These are phyloP conservation scores for Hypsopygia costalis DNA, from an alignment of 2,888 invertebrate genomes.

Conservation along the genomic window DNA sequence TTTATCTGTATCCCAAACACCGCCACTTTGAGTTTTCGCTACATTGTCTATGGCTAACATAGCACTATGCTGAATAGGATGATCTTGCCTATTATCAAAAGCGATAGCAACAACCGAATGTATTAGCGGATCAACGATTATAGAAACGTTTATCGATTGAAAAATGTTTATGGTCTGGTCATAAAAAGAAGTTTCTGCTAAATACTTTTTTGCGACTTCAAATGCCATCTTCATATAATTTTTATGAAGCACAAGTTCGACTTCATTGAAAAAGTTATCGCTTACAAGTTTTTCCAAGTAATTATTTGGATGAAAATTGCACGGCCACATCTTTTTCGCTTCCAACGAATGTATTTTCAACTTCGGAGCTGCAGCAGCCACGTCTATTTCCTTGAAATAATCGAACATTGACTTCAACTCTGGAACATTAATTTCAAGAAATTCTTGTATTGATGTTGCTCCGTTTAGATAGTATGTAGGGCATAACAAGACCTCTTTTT, in stretches of 20 bases:
- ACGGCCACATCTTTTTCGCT: slow-evolving; percentile 86
- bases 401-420: slow-evolving; percentile 71
- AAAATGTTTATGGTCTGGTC: slow-evolving; percentile 22
- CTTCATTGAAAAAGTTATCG: slow-evolving; percentile 79
- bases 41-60: slow-evolving; percentile 94
- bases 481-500: slow-evolving; percentile 80
- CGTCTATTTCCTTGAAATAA: slow-evolving; percentile 72
- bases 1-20: slow-evolving; percentile 76
- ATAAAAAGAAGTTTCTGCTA: slow-evolving; percentile 13
- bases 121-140: slow-evolving; percentile 87
- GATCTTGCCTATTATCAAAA: slow-evolving; percentile 76
- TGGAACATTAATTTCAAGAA: slow-evolving; percentile 60
- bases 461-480: slow-evolving; percentile 39
- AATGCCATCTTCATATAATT: slow-evolving; percentile 81
- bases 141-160: slow-evolving; percentile 43
- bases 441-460: slow-evolving; percentile 49
- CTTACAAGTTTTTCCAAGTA: slow-evolving; percentile 84
- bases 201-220: slow-evolving; percentile 66
- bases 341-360: slow-evolving; percentile 84
- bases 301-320: slow-evolving; percentile 91
- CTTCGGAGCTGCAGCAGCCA: slow-evolving; percentile 82
- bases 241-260: slow-evolving; percentile 78
- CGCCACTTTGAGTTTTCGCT: slow-evolving; percentile 90
- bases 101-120: slow-evolving; percentile 85
- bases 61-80: slow-evolving; percentile 90